Percentiles rank a stretch among this genome's conserved stretches.
These are phyloP conservation scores for Meganola albula DNA, from an alignment of 2,888 invertebrate species.

Conservation along the genomic window DNA sequence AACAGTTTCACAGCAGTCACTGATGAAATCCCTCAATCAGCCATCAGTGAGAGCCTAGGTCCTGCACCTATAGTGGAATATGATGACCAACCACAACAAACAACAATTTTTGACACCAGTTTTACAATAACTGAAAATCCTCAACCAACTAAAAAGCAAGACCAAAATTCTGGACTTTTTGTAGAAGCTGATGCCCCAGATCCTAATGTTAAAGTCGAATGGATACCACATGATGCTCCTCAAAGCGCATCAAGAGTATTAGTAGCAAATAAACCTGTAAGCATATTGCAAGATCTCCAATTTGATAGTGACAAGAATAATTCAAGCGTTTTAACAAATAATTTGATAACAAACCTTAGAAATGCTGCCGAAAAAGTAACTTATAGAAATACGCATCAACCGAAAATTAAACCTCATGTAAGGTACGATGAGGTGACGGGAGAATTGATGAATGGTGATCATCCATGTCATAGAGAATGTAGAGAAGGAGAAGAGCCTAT, in stretches of 20 bases:
- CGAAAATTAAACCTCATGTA: slow-evolving; percentile 50
- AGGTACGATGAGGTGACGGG: slow-evolving; percentile 67
- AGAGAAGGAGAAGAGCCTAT: slow-evolving; percentile 77
- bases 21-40: no score
- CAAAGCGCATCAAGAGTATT: slow-evolving; percentile 64
- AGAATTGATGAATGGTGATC: slow-evolving; percentile 58
- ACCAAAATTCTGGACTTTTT: no score
- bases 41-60: no score
- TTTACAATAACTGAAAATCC: no score
- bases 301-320: slow-evolving; percentile 33
- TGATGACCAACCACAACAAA: no score
- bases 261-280: slow-evolving; percentile 36
- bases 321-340: slow-evolving; percentile 22
- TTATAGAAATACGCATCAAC: slow-evolving; percentile 34
- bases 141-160: no score
- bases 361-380: slow-evolving; percentile 28
- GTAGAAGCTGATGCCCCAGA: slow-evolving; percentile 12
- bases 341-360: slow-evolving; percentile 33
- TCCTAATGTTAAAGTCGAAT: not conserved
- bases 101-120: no score
- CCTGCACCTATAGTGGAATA: no score
- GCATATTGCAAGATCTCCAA: slow-evolving; percentile 41
- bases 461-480: slow-evolving; percentile 83
- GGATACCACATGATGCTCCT: slow-evolving; percentile 19
- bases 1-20: no score